Base-by-base conservation (phyloP, 2,797 vertebrate genomes). In the Galagoides demidoff region DNA sequence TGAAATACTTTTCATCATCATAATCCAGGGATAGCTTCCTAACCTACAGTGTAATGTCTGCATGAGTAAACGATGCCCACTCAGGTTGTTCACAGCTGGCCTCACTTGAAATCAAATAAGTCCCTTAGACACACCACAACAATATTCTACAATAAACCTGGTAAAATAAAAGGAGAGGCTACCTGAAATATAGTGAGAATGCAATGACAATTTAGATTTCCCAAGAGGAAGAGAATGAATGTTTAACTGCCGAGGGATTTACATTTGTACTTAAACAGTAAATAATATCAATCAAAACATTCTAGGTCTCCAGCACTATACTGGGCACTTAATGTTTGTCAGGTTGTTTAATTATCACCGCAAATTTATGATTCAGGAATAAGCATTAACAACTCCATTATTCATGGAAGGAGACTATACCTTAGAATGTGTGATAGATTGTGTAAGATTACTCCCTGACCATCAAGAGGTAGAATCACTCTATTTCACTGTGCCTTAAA, bases 401-500 rank as follows among this genome's bases (percentile, higher is more conserved):
- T 49, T 89, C 63, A 82, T 59, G 13, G 31, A 57, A 82, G 45
- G 22, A 64, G 31, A 73, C 1, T 73, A 57, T 77, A 95, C 27
- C 12, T 90, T 43, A 68, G 27, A 90, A 71, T 29, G 6, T 31
- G 5, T 79, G 39, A 7, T 31, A 73, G 37, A 27, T 85, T 68
- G 11, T 7, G 49, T 29, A 87, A 83, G 39, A 78, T 29, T 89
- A 10, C 31, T 88, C 23, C 20, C 7, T 49, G 37, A 66, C 19
- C 16, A 43, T 66, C 31, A 90, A 31, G 22, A 31, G 3, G 14
- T 34, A 37, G 19, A 79, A 2, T 78, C 13, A 14, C 49, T 49
- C 20, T 64, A 43, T 93, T 89, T 92, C 70, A 87, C 66, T 31
- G 16, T 39, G 22, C 39, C 73, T 93, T 85, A 85, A 94, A 87